These are phyloP conservation scores for Clarias pachynema DNA, from an alignment of 2,797 vertebrate species.

Conservation along the genomic window DNA sequence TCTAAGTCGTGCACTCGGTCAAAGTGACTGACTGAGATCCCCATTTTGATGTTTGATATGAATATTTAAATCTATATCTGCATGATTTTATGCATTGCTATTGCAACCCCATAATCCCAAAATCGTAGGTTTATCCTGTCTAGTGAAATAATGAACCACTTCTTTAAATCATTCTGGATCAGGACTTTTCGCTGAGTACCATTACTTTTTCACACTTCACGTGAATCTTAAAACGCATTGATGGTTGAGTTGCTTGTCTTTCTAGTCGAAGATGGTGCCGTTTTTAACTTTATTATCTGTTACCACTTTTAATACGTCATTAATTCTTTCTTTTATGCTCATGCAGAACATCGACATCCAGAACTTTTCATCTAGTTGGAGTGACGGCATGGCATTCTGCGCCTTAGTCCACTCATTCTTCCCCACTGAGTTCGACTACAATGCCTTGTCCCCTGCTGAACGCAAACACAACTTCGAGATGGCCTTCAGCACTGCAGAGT, in stretches of 20 bases:
- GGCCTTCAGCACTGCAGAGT: constrained; percentile 93
- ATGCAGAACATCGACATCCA: constrained; percentile 91
- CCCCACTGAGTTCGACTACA: constrained; percentile 92
- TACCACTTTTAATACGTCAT: not conserved
- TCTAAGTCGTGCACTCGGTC: not conserved
- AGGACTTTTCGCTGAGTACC: not conserved
- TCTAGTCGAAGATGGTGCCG: constrained; percentile 59
- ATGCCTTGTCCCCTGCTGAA: constrained; percentile 78
- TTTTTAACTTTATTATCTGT: not conserved
- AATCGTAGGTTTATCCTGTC: not conserved
- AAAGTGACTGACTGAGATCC: not conserved
- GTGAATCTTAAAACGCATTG: not conserved
- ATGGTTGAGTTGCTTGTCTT: constrained; percentile 47
- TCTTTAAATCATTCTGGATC: not conserved
- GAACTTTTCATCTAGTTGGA: constrained; percentile 98
- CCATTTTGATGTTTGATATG: not conserved
- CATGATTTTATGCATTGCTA: not conserved
- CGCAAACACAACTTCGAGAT: constrained; percentile 92
- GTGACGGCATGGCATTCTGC: constrained; percentile 95
- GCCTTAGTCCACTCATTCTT: constrained; percentile 96
- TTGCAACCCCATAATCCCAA: not conserved
- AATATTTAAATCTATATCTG: not conserved
- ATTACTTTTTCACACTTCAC: not conserved
- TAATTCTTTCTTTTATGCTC: constrained; percentile 46
- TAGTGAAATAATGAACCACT: not conserved